Evolutionary conservation across 2,113 vertebrate species (phyloP), one percentile per base, ranked within the genome.

Genomic region (Larimichthys polyactis): DNA sequence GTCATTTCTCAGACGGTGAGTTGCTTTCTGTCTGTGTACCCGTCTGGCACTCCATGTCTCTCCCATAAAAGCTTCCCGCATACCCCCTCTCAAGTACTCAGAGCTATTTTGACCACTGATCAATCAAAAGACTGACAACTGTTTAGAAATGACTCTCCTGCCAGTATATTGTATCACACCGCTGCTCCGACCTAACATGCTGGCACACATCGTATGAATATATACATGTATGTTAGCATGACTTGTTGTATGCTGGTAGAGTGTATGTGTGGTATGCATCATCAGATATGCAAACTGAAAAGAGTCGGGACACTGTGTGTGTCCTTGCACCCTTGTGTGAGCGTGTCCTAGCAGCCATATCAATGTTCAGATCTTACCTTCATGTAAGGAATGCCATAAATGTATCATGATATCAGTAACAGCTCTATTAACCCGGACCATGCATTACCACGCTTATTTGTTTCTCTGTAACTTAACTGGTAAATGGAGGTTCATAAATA

Each of bases 41-140:
- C 46, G 29, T 78, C 80, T 87, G 75, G 62, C 75, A 55, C 66
- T 83, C 70, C 85, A 86, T 85, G 79, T 89, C 83, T 81, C 92
- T 94, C 94, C 95, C 96, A 96, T 96, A 94, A 95, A 95, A 95
- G 93, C 87, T 87, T 89, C 76, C 81, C 65, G 40, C 70, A 78
- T 75, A 40, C 17, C 22, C 36, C 64, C 54, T 76, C 72, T 69
- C 58, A 62, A 79, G 27, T 58, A 67, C 62, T 20, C 71, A 51
- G 63, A 71, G 65, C 72, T 79, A 72, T 84, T 85, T 71, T 17
- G 49, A 81, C 66, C 62, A 52, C 65, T 29, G 52, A 84, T 86
- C 71, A 71, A 76, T 82, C 57, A 64, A 60, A 88, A 52, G n/a
- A 69, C 15, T 55, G 24, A 72, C 9, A 16, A 70, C 62, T 44